phyloP scores from a whole-genome alignment of 2,888 invertebrate genomes.

The Orchesella flavescens region DNA sequence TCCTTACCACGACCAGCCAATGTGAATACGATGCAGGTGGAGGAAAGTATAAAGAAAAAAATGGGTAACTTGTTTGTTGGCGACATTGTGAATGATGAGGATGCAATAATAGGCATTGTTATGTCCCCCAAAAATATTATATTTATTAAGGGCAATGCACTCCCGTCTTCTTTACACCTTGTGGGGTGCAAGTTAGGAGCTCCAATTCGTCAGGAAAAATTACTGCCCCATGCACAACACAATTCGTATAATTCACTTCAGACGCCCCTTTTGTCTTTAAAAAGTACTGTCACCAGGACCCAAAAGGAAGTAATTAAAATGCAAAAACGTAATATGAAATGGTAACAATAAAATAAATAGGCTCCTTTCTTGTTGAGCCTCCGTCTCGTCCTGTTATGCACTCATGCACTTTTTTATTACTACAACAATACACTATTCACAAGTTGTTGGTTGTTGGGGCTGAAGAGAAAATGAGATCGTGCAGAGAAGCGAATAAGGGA shows the following conservation, averaged over 20 bases:
- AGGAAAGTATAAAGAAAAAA: slow-evolving; percentile 31
- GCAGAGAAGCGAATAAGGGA: neutral
- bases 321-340: slow-evolving; percentile 17
- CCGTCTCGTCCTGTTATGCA: slow-evolving; percentile 54
- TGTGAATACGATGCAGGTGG: slow-evolving; percentile 16
- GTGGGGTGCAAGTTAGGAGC: neutral
- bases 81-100: slow-evolving; percentile 26
- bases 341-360: slow-evolving; percentile 18
- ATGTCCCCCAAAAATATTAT: neutral
- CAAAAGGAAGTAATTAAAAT: slow-evolving; percentile 34
- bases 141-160: slow-evolving; percentile 55
- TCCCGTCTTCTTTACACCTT: slow-evolving; percentile 6
- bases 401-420: slow-evolving; percentile 49
- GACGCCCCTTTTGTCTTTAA: neutral
- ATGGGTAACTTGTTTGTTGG: slow-evolving; percentile 44
- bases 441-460: neutral
- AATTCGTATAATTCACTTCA: neutral
- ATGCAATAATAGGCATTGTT: neutral
- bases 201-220: slow-evolving; percentile 14
- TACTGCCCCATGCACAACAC: slow-evolving; percentile 20
- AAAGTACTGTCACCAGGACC: slow-evolving; percentile 7
- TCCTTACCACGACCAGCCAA: slow-evolving; percentile 61
- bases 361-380: slow-evolving; percentile 10
- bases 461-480: slow-evolving; percentile 16
- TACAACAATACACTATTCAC: neutral